phyloP scores from a whole-genome alignment of 2,797 vertebrate genomes.

The Darevskia mixta region DNA sequence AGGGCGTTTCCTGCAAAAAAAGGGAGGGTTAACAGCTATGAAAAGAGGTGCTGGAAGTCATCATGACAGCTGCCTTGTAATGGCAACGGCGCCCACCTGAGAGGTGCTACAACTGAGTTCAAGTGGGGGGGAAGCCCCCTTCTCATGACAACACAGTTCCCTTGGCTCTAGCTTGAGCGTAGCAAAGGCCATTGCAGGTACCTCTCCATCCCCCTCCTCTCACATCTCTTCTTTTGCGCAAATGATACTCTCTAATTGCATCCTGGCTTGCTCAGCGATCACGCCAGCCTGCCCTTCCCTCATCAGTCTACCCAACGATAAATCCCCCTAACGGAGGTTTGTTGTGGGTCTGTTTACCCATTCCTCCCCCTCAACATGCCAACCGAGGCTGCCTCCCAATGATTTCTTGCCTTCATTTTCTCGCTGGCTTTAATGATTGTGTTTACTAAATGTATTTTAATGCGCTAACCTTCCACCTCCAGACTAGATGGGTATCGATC shows the following conservation, averaged over 20 bases:
- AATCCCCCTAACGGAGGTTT: slow-evolving; percentile 13
- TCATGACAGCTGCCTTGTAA: too few species aligned
- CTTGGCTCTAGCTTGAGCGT: too few species aligned
- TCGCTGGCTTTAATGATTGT: slow-evolving; percentile 37
- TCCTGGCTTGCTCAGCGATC: background rate
- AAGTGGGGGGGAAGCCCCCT: too few species aligned
- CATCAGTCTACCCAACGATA: background rate
- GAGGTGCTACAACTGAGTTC: too few species aligned
- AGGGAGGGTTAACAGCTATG: too few species aligned
- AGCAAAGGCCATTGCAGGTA: background rate
- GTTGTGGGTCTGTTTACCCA: background rate
- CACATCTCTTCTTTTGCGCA: background rate
- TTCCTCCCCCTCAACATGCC: slow-evolving; percentile 28
- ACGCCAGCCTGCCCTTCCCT: background rate
- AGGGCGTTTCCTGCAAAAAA: too few species aligned
- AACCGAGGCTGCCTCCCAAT: slow-evolving; percentile 31
- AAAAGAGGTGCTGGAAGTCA: too few species aligned
- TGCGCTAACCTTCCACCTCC: slow-evolving; percentile 58
- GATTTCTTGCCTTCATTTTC: slow-evolving; percentile 62
- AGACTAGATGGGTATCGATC: slow-evolving; percentile 43
- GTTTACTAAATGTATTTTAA: slow-evolving; percentile 64
- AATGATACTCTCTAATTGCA: slow-evolving; percentile 7
- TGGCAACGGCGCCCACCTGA: too few species aligned
- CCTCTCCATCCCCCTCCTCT: background rate
- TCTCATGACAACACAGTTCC: background rate